Percentiles rank a stretch among this genome's conserved stretches.
Conservation (phyloP, 2,797 vertebrate genomes). For the Gymnocypris eckloni region DNA sequence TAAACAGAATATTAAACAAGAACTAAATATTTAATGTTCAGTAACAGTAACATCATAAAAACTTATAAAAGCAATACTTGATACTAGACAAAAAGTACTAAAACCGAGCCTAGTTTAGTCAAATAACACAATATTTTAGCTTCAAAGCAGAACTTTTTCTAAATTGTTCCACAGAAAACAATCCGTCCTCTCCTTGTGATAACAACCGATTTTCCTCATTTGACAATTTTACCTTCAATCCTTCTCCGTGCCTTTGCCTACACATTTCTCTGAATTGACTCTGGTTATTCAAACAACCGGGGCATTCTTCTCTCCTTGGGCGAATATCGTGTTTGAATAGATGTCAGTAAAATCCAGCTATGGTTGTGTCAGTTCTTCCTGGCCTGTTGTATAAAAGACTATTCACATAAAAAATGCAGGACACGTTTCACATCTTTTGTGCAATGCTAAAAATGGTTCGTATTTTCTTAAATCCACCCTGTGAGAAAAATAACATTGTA, state of each 20-base stretch:
- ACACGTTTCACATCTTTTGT: neutral
- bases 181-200: conserved; percentile 1
- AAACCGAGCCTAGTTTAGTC: neutral
- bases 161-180: conserved; percentile 1
- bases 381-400: neutral
- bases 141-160: neutral
- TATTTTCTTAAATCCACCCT: conserved; percentile 14
- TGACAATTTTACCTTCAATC: conserved; percentile 19
- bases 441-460: neutral
- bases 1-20: neutral
- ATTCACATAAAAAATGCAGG: neutral
- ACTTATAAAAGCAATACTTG: neutral
- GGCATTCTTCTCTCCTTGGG: conserved; percentile 18
- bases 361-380: neutral
- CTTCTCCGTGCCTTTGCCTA: conserved; percentile 6
- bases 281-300: conserved; percentile 1
- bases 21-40: neutral
- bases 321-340: neutral
- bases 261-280: conserved; percentile 13
- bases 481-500: conserved; percentile 61
- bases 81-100: neutral
- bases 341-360: conserved; percentile 27
- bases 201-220: neutral
- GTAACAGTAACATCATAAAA: neutral
- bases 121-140: conserved; percentile 23